Percentiles rank a stretch among this genome's conserved stretches.
These are phyloP conservation scores for Epinotia ramella DNA, from an alignment of 2,888 invertebrate genomes.

Conservation along the genomic window DNA sequence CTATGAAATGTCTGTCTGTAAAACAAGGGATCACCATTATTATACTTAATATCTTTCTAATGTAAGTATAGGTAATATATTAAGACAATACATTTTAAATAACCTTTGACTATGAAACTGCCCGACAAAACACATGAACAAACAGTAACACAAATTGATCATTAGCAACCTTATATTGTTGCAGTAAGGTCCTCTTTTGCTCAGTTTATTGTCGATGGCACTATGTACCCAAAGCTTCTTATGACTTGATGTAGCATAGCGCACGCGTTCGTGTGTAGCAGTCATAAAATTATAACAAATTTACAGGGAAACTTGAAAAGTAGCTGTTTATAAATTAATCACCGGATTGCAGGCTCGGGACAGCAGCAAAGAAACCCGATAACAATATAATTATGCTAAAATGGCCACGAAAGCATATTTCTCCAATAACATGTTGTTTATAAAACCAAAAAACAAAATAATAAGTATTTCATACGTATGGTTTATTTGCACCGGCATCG, in stretches of 20 bases:
- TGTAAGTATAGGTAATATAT: not conserved
- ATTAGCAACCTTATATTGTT: not conserved
- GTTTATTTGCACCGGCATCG: too few species aligned
- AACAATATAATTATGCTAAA: slow-evolving; percentile 37
- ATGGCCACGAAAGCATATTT: slow-evolving; percentile 21
- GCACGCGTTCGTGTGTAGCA: slow-evolving; percentile 76
- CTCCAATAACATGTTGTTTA: not conserved
- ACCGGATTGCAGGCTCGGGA: slow-evolving; percentile 57
- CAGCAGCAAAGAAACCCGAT: slow-evolving; percentile 41
- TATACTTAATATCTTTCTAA: too few species aligned
- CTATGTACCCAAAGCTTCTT: not conserved
- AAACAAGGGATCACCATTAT: too few species aligned
- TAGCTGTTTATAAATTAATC: slow-evolving; percentile 75
- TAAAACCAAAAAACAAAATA: not conserved
- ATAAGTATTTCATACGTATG: not conserved
- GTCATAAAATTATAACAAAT: slow-evolving; percentile 77
- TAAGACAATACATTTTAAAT: not conserved
- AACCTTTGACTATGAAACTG: not conserved
- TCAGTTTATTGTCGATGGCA: not conserved
- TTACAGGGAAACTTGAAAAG: slow-evolving; percentile 73
- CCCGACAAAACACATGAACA: not conserved
- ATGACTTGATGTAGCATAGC: slow-evolving; percentile 55
- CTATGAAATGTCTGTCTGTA: too few species aligned
- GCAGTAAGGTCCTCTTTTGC: not conserved
- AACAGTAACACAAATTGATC: not conserved